These are phyloP conservation scores for Eulithis prunata DNA, from an alignment of 2,888 invertebrate genomes.

Conservation along the genomic window DNA sequence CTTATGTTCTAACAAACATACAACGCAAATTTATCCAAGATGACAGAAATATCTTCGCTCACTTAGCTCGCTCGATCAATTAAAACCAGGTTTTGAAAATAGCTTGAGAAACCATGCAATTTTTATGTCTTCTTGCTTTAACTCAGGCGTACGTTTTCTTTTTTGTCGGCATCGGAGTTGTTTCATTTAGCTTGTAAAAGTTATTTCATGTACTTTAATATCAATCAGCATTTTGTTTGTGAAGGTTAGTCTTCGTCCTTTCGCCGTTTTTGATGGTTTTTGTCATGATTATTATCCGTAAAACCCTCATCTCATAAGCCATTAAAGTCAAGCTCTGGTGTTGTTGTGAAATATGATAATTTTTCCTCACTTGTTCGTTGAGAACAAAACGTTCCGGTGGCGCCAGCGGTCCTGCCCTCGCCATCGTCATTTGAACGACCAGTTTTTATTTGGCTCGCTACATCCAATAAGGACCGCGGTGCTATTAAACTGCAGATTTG, in stretches of 20 bases:
- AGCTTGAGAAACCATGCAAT: conserved; percentile 9
- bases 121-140: conserved; percentile 10
- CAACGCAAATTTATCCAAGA: too few relatives aligned
- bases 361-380: conserved; percentile 57
- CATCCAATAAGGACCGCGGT: conserved; percentile 57
- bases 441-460: conserved; percentile 66
- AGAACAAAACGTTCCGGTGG: conserved; percentile 62
- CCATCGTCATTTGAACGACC: conserved; percentile 62
- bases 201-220: conserved; percentile 42
- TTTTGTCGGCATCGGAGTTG: conserved; percentile 25
- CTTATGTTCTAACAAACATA: too few relatives aligned
- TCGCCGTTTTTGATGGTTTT: conserved; percentile 55
- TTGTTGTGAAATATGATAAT: conserved; percentile 76
- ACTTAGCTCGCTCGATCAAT: neutral
- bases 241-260: conserved; percentile 40
- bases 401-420: conserved; percentile 71
- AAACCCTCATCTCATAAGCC: conserved; percentile 50
- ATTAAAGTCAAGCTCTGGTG: conserved; percentile 69
- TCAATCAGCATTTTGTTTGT: conserved; percentile 48
- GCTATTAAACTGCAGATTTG: conserved; percentile 66
- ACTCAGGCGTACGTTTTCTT: conserved; percentile 8
- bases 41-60: too few relatives aligned
- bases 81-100: neutral
- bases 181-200: conserved; percentile 47
- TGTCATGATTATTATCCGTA: conserved; percentile 39